These are phyloP conservation scores for Tethea ocularis DNA, from an alignment of 2,888 invertebrate genomes.

Conservation along the genomic window DNA sequence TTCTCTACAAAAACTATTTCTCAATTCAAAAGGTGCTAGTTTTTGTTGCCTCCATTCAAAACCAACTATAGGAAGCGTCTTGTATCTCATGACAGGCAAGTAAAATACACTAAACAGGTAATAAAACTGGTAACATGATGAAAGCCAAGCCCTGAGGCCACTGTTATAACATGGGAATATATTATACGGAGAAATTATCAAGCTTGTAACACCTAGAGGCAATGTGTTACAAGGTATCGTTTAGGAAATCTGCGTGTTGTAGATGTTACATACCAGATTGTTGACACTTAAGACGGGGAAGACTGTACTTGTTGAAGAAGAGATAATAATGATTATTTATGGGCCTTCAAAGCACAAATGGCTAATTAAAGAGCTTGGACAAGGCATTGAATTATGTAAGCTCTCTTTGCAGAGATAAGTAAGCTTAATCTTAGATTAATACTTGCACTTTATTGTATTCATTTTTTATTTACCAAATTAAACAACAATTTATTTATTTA, in stretches of 20 bases:
- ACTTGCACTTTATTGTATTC: not conserved
- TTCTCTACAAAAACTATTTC: not conserved
- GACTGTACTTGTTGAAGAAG: not conserved
- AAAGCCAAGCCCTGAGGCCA: not conserved
- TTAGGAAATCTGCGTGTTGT: not conserved
- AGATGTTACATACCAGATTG: not conserved
- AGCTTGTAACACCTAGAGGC: not conserved
- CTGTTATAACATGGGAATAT: not conserved
- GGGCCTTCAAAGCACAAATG: not conserved
- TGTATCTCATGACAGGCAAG: not conserved
- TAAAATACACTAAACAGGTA: not conserved
- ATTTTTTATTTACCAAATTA: too few species aligned
- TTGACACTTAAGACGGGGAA: not conserved
- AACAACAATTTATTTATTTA: too few species aligned
- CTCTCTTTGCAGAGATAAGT: not conserved
- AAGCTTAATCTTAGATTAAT: too few species aligned
- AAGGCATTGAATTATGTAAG: not conserved
- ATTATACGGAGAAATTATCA: not conserved
- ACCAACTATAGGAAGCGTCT: not conserved
- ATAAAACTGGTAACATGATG: conserved; percentile 1
- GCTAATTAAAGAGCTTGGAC: not conserved
- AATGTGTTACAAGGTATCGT: not conserved
- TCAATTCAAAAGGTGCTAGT: not conserved
- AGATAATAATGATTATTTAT: not conserved
- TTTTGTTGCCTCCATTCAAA: not conserved